Evolutionary conservation across 2,888 invertebrate species (phyloP).

Genomic region (Leptopilina myrica): DNA sequence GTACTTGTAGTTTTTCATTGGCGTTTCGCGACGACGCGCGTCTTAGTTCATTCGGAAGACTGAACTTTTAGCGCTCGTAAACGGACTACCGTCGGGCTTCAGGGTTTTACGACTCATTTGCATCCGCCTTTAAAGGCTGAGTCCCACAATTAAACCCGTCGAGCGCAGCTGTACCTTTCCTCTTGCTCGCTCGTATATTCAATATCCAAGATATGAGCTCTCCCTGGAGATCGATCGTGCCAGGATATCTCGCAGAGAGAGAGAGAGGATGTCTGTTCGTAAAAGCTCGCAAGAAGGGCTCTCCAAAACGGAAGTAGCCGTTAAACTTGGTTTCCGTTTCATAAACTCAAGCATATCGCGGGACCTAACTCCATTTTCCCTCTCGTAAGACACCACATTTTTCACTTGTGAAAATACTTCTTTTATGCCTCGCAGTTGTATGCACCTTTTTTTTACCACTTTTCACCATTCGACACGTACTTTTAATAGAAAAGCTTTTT

Average conservation of each 20-base stretch:
- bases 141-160: conserved; percentile 73
- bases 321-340: conserved; percentile 39
- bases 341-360: conserved; percentile 30
- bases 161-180: conserved; percentile 60
- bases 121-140: conserved; percentile 73
- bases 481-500: too few species aligned
- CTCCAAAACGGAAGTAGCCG: conserved; percentile 40
- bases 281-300: conserved; percentile 34
- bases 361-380: conserved; percentile 4
- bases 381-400: conserved; percentile 25
- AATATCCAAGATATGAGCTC: conserved; percentile 61
- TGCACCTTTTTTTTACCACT: too few species aligned
- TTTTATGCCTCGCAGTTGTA: background rate
- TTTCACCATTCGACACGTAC: background rate
- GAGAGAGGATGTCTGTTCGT: conserved; percentile 28
- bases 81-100: conserved; percentile 58
- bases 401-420: background rate
- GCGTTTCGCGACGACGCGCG: conserved; percentile 35
- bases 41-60: conserved; percentile 37
- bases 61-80: conserved; percentile 67
- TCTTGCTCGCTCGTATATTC: conserved; percentile 59
- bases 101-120: conserved; percentile 74
- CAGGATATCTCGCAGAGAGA: conserved; percentile 44
- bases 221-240: conserved; percentile 56
- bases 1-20: conserved; percentile 40